Percentiles rank a stretch among this genome's conserved stretches.
phyloP scores from a whole-genome alignment of 1,140 invertebrate species.

The Adoxophyes honmai region DNA sequence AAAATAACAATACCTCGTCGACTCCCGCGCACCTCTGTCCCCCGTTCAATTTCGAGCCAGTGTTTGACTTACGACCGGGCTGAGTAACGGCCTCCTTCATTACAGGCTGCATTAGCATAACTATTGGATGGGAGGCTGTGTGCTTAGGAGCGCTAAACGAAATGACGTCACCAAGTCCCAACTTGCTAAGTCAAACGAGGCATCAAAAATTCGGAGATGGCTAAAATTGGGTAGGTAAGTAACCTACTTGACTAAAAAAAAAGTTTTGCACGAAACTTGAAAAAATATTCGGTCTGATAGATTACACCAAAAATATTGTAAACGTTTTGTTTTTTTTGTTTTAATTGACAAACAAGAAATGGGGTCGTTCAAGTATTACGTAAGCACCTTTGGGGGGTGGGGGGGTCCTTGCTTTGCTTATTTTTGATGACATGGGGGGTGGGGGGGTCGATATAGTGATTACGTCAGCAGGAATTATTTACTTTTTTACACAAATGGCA shows the following conservation, averaged over 20 bases:
- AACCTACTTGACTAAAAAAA: too few species aligned
- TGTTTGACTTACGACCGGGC: slow-evolving; percentile 69
- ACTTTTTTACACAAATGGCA: too few species aligned
- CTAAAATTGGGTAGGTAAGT: too few species aligned
- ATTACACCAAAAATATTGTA: not conserved
- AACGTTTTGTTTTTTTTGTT: not conserved
- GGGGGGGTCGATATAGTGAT: too few species aligned
- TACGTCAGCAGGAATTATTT: too few species aligned
- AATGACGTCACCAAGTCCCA: not conserved
- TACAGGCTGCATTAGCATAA: slow-evolving; percentile 74
- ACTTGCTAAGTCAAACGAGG: not conserved
- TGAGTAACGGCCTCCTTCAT: slow-evolving; percentile 74
- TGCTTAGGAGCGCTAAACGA: slow-evolving; percentile 39
- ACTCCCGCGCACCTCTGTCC: slow-evolving; percentile 35
- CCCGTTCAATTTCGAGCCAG: slow-evolving; percentile 50
- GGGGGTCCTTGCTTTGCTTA: too few species aligned
- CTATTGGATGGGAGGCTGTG: slow-evolving; percentile 68
- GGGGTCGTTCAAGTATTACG: too few species aligned
- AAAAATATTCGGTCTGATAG: not conserved
- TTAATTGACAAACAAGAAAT: too few species aligned
- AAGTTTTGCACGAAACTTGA: too few species aligned
- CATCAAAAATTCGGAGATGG: too few species aligned
- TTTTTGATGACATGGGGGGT: too few species aligned
- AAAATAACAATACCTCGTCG: not conserved
- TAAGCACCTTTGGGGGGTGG: not conserved